These are phyloP conservation scores for Dryocosmus kuriphilus DNA, from an alignment of 2,888 invertebrate species.

Conservation along the genomic window DNA sequence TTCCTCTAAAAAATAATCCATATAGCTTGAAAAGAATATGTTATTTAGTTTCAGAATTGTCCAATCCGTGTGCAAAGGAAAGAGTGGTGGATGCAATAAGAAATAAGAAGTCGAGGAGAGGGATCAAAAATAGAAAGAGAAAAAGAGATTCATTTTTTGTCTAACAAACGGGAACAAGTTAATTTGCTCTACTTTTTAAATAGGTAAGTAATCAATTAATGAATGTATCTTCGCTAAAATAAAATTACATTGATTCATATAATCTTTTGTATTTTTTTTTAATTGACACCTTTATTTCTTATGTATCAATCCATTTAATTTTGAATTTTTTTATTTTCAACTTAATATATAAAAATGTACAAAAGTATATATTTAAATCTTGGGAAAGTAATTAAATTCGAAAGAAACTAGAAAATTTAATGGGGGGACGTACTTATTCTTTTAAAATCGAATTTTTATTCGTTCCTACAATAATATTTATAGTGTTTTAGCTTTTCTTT, in stretches of 20 bases:
- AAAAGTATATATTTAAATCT: neutral
- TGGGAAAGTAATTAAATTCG: neutral
- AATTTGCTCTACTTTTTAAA: neutral
- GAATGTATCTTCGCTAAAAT: neutral
- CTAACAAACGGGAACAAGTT: neutral
- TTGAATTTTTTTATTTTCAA: too few species aligned
- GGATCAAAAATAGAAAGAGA: neutral
- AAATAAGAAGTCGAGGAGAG: conserved; percentile 60
- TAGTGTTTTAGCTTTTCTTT: neutral
- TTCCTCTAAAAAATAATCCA: neutral
- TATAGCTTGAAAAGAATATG: neutral
- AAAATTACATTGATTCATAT: neutral
- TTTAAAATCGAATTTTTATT: neutral
- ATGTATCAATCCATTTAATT: neutral
- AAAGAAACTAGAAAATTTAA: neutral
- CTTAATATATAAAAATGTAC: too few species aligned
- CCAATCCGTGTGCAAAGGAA: conserved; percentile 99
- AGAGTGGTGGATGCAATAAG: conserved; percentile 89
- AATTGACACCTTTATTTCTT: neutral
- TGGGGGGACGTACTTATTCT: too few species aligned
- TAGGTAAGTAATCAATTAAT: neutral
- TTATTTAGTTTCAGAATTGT: conserved; percentile 81
- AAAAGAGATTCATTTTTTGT: neutral
- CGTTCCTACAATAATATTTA: neutral
- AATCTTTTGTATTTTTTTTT: neutral